A percentile compares a stretch with the other conserved stretches of the same genome.
These are phyloP conservation scores for Globia sparganii DNA, from an alignment of 2,888 invertebrate genomes.

Conservation along the genomic window DNA sequence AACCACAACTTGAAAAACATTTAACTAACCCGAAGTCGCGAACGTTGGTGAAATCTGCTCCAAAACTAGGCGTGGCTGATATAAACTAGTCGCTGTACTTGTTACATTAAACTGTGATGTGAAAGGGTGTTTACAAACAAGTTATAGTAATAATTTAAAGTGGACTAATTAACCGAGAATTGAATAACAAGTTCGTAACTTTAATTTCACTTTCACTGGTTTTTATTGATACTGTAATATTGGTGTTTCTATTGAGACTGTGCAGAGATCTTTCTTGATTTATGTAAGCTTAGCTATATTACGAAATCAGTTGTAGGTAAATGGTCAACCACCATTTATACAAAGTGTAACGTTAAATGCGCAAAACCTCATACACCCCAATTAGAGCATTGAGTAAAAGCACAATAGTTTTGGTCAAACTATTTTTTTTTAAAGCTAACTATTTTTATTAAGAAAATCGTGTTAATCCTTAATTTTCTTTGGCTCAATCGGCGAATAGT, in stretches of 20 bases:
- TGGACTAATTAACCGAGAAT: slow-evolving; percentile 65
- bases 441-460: too few species aligned
- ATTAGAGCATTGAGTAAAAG: too few species aligned
- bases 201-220: slow-evolving; percentile 24
- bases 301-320: background rate
- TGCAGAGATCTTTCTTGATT: background rate
- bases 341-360: too few species aligned
- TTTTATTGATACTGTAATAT: slow-evolving; percentile 11
- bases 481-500: too few species aligned
- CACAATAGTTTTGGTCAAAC: too few species aligned
- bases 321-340: too few species aligned
- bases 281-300: background rate
- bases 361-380: too few species aligned
- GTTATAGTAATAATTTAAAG: slow-evolving; percentile 62
- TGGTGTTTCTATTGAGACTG: background rate
- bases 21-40: slow-evolving; percentile 9
- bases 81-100: slow-evolving; percentile 67
- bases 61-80: slow-evolving; percentile 73
- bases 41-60: slow-evolving; percentile 71
- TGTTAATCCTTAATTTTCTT: too few species aligned
- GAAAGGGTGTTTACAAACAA: slow-evolving; percentile 71
- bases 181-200: slow-evolving; percentile 26
- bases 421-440: too few species aligned
- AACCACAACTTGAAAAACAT: slow-evolving; percentile 4
- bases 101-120: slow-evolving; percentile 71